Percentiles rank a stretch among this genome's conserved stretches.
These are phyloP conservation scores for Exocentrus adspersus DNA, from an alignment of 2,888 invertebrate genomes.

Conservation along the genomic window DNA sequence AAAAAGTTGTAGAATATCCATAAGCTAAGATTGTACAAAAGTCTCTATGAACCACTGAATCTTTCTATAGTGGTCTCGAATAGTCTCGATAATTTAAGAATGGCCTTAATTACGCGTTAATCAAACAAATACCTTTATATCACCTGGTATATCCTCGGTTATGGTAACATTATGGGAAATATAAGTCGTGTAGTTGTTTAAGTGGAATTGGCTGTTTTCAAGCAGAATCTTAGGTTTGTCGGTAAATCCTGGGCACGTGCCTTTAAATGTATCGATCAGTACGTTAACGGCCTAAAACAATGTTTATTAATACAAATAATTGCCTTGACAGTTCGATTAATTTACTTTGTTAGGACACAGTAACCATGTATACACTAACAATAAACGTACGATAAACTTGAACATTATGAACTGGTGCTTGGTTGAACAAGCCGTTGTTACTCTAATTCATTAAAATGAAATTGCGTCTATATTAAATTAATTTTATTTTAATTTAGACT, in stretches of 20 bases:
- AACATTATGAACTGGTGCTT: not conserved
- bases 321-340: not conserved
- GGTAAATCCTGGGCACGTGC: conserved; percentile 1
- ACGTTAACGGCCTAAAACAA: conserved; percentile 4
- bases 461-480: not conserved
- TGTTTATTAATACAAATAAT: not conserved
- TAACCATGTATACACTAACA: not conserved
- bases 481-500: not conserved
- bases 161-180: not conserved
- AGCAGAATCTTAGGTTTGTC: not conserved
- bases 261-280: conserved; percentile 8
- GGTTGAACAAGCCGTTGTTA: not conserved
- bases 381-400: not conserved
- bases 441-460: not conserved
- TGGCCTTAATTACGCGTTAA: not conserved
- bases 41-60: no score
- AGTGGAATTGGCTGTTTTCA: not conserved
- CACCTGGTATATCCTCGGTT: not conserved
- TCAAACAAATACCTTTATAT: conserved; percentile 2
- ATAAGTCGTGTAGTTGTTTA: conserved; percentile 6
- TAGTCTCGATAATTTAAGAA: no score
- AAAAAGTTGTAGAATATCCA: no score
- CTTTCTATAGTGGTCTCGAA: no score
- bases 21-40: no score
- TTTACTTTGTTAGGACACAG: not conserved